Base-by-base conservation (phyloP, 2,888 invertebrate species). In the Seira sanloemensis region DNA sequence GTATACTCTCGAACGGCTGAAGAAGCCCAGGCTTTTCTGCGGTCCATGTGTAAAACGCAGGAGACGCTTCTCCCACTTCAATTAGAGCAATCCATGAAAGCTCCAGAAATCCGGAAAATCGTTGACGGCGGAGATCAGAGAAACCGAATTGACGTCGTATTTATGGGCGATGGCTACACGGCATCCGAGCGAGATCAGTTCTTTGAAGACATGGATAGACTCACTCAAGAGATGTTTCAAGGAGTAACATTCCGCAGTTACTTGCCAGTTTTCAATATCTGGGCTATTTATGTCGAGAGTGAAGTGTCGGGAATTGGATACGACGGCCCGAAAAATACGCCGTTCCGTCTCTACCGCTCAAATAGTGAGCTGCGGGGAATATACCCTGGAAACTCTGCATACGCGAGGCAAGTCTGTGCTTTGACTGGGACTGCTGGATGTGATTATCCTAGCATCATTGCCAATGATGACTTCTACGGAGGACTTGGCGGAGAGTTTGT, bases 401-500 rank as follows among this genome's bases (percentile, higher is more conserved):
- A 88, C 54, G 88, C 89, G 5, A 24, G 88, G 1, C 62, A 75
- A 69, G 80, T 86, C n/a, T 88, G 85, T 65, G 23, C 46, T 21
- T n/a, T 89, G 12, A 87, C 86, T 16, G 89, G 89, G 0, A 66
- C 73, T 16, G 25, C 72, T 9, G 89, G 87, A 1, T 89, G 89
- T 62, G 89, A 89, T 37, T 89, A 87, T 81, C 88, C 89, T 0
- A 85, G 85, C n/a, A 68, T 86, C 9, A 21, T 62, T 21, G 89
- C 84, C n/a, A 89, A 89, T 54, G 89, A 89, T 74, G 88, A 89
- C 54, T 89, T 85, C 67, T 89, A 89, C 26, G 88, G 89, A 19
- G 89, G 89, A n/a, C 66, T 89, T 5, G 89, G 89, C 4, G 89
- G 89, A 18, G 89, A 89, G 37, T 89, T 89, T 72, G 89, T 89